Evolutionary conservation across 2,888 invertebrate species (phyloP).

Genomic region (Drosophila peninsularis): DNA sequence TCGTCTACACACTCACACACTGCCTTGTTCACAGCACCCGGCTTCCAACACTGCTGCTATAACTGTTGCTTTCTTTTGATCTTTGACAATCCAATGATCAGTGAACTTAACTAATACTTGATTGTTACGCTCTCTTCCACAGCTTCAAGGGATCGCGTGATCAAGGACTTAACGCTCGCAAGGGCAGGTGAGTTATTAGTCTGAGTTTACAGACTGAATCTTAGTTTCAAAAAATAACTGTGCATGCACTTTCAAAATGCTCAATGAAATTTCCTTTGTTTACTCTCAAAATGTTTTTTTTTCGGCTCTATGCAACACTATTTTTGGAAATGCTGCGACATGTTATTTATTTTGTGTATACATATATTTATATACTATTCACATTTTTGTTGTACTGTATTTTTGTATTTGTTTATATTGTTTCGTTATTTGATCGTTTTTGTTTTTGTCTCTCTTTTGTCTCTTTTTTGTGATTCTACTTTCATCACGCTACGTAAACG

Average conservation of each 20-base stretch:
- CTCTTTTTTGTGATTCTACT: slow-evolving; percentile 56
- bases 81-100: background rate
- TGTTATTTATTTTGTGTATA: slow-evolving; percentile 41
- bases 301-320: slow-evolving; percentile 42
- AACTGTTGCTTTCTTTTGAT: slow-evolving; percentile 46
- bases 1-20: slow-evolving; percentile 1
- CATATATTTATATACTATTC: slow-evolving; percentile 1
- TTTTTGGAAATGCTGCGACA: slow-evolving; percentile 74
- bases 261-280: slow-evolving; percentile 32
- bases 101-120: slow-evolving; percentile 19
- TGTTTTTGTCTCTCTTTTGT: slow-evolving; percentile 74
- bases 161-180: slow-evolving; percentile 85
- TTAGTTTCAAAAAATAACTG: slow-evolving; percentile 39
- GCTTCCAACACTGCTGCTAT: slow-evolving; percentile 49
- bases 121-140: slow-evolving; percentile 50
- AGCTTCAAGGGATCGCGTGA: slow-evolving; percentile 88
- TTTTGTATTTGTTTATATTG: slow-evolving; percentile 60
- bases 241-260: slow-evolving; percentile 55
- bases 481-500: slow-evolving; percentile 75
- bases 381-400: slow-evolving; percentile 11
- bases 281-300: slow-evolving; percentile 27
- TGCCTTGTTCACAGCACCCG: slow-evolving; percentile 26
- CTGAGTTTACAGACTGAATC: slow-evolving; percentile 1
- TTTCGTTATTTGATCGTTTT: slow-evolving; percentile 73
- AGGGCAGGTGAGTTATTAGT: slow-evolving; percentile 82